phyloP scores from a whole-genome alignment of 2,888 invertebrate genomes.

The Malacosoma neustria region DNA sequence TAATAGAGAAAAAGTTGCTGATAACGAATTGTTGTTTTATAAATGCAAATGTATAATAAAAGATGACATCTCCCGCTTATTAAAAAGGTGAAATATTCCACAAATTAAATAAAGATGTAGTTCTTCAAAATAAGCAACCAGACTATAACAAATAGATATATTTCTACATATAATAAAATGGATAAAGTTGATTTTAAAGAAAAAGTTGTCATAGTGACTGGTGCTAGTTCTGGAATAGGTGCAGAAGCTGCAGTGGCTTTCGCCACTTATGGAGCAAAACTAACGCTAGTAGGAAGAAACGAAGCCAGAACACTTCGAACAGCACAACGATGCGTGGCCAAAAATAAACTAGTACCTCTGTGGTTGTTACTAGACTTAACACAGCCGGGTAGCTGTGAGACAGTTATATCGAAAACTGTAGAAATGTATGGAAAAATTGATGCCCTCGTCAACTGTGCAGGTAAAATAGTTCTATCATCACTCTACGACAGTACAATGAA shows the following conservation, averaged over 20 bases:
- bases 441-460: slow-evolving; percentile 35
- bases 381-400: slow-evolving; percentile 26
- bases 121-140: too few species aligned
- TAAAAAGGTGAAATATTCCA: too few species aligned
- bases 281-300: slow-evolving; percentile 31
- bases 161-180: slow-evolving; percentile 14
- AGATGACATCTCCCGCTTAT: too few species aligned
- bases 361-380: slow-evolving; percentile 27
- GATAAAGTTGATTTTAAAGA: slow-evolving; percentile 26
- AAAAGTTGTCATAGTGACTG: slow-evolving; percentile 41
- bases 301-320: slow-evolving; percentile 24
- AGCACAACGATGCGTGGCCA: slow-evolving; percentile 23
- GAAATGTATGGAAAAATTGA: slow-evolving; percentile 33
- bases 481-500: slow-evolving; percentile 29
- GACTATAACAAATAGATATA: too few species aligned
- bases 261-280: slow-evolving; percentile 26
- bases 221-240: slow-evolving; percentile 41
- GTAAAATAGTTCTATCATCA: slow-evolving; percentile 24
- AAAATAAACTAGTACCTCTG: slow-evolving; percentile 18
- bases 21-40: too few species aligned
- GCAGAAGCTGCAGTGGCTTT: slow-evolving; percentile 32
- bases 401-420: slow-evolving; percentile 27
- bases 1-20: too few species aligned
- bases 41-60: too few species aligned
- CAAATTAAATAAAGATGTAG: too few species aligned